Evolutionary conservation across 2,797 vertebrate species (phyloP), one percentile per base, ranked within the genome.

Genomic region (Crax fasciolata): DNA sequence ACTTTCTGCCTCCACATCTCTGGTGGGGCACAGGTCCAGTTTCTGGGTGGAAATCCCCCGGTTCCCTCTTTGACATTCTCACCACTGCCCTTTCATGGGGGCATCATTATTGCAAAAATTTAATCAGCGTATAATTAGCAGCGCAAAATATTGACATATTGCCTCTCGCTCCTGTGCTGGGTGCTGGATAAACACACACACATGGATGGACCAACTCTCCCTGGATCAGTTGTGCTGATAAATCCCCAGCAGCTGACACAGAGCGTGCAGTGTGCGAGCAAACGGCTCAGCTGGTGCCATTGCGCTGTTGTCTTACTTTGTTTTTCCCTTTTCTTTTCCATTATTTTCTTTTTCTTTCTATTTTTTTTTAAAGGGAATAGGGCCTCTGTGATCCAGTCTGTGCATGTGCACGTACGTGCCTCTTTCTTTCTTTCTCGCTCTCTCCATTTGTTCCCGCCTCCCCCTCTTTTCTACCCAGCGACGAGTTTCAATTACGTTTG

Each of bases 381-480:
- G 87, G 81, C 89, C 82, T 67, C 72, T 8, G 10, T 30, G 54
- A 84, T 86, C 70, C 91, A 80, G 87, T 8, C 87, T 80, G 89
- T 89, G 82, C 68, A 20, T 67, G 84, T 90, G 88, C 44, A 46
- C 4, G 16, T 89, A 81, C 41, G 27, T 79, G 81, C 72, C 59
- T 92, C 68, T 84, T 39, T 71, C 38, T 39, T 15, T 30, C 35
- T 63, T 10, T 67, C 65, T 77, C 46, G 74, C 88, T 87, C 81
- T 78, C 74, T 89, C 68, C 79, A 25, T 88, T 94, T 96, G 83
- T 91, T 93, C 84, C 93, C 2, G 16, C 93, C 95, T 95, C 85
- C 91, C 93, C 70, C 68, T 67, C 46, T 58, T 87, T 83, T 87
- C 85, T 65, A 83, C 89, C 87, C 89, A 52, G 94, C 1, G 16